Percentiles rank a stretch among this genome's conserved stretches.
phyloP scores from a whole-genome alignment of 2,113 vertebrate genomes.

The Grus americana region DNA sequence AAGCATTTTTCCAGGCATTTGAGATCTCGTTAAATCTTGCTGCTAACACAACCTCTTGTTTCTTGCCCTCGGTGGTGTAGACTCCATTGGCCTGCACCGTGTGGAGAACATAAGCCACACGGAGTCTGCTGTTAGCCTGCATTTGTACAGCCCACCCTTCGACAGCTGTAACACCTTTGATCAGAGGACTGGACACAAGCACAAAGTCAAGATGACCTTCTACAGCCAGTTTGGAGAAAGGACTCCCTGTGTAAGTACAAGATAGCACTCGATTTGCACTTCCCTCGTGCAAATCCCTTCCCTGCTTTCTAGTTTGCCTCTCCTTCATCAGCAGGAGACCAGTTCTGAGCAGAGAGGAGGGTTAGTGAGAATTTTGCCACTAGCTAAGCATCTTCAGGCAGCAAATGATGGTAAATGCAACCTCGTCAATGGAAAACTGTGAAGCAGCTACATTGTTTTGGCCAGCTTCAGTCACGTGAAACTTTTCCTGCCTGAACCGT shows the following conservation, averaged over 20 bases:
- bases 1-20: not conserved
- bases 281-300: not conserved
- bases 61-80: slow-evolving; percentile 57
- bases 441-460: not conserved
- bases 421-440: not conserved
- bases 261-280: rapidly evolving
- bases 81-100: slow-evolving; percentile 93
- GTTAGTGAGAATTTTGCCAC: not conserved
- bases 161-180: slow-evolving; percentile 90
- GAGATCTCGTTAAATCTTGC: not conserved
- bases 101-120: slow-evolving; percentile 97
- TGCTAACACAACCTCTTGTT: not conserved
- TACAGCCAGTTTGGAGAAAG: slow-evolving; percentile 90
- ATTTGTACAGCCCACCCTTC: slow-evolving; percentile 95
- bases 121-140: slow-evolving; percentile 89
- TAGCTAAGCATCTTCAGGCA: not conserved
- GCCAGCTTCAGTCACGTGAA: not conserved
- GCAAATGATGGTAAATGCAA: not conserved
- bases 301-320: not conserved
- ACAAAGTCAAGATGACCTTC: slow-evolving; percentile 93
- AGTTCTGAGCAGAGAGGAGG: not conserved
- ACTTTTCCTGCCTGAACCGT: not conserved
- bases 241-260: slow-evolving; percentile 84
- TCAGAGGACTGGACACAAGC: slow-evolving; percentile 93
- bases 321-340: not conserved